phyloP scores from a whole-genome alignment of 2,888 invertebrate genomes.

The Agrochola circellaris region DNA sequence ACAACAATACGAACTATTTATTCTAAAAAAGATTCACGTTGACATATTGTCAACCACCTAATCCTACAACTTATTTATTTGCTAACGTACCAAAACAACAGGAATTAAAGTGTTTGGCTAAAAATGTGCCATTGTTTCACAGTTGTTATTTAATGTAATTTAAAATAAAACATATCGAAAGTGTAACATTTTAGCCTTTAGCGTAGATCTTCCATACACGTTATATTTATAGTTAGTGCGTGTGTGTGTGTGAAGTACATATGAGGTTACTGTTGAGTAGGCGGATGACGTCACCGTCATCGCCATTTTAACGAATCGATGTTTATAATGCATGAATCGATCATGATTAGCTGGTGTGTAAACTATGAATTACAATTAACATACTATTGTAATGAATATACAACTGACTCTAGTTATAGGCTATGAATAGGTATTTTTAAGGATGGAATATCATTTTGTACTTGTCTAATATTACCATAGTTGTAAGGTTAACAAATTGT shows the following conservation, averaged over 20 bases:
- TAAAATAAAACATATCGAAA: conserved; percentile 88
- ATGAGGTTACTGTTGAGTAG: conserved; percentile 68
- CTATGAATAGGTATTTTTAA: conserved; percentile 87
- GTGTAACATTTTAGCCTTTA: conserved; percentile 89
- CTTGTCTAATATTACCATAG: conserved; percentile 90
- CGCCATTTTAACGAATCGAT: conserved; percentile 72
- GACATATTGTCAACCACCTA: conserved; percentile 61
- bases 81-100: conserved; percentile 77
- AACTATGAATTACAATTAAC: conserved; percentile 81
- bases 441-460: conserved; percentile 90
- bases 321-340: conserved; percentile 78
- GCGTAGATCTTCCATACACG: conserved; percentile 89
- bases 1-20: conserved; percentile 28
- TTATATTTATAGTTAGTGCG: conserved; percentile 80
- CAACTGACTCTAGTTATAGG: conserved; percentile 89
- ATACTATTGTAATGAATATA: conserved; percentile 85
- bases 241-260: conserved; percentile 78
- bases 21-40: conserved; percentile 31
- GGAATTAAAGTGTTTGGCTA: conserved; percentile 77
- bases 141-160: conserved; percentile 87
- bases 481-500: conserved; percentile 89
- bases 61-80: conserved; percentile 67
- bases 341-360: conserved; percentile 80
- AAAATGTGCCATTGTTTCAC: conserved; percentile 86
- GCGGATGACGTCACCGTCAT: conserved; percentile 57